A percentile compares a stretch with the other conserved stretches of the same genome.
Evolutionary conservation across 2,113 vertebrate species (phyloP).

Genomic region (Phrynosoma platyrhinos): DNA sequence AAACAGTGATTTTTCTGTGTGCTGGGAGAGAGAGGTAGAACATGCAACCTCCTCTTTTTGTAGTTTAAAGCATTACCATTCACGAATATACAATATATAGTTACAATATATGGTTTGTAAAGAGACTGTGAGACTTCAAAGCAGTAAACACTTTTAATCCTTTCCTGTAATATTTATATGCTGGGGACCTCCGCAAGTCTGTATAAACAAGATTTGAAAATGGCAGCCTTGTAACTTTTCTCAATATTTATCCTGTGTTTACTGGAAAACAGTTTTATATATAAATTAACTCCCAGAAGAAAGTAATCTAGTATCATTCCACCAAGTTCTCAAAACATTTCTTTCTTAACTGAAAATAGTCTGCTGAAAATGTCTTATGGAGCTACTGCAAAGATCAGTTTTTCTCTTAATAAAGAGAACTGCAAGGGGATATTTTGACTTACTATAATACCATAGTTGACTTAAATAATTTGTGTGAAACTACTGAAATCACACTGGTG

Average conservation of each 20-base stretch:
- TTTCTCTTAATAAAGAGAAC: background rate
- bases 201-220: background rate
- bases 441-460: background rate
- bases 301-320: conserved; percentile 3
- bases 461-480: background rate
- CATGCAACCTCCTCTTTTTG: background rate
- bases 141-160: conserved; percentile 1
- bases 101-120: background rate
- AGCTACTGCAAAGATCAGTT: background rate
- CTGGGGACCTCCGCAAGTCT: conserved; percentile 8
- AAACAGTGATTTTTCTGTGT: background rate
- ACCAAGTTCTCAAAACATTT: background rate
- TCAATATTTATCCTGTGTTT: conserved; percentile 15
- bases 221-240: background rate
- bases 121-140: background rate
- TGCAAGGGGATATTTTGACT: background rate
- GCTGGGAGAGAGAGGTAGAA: background rate
- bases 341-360: background rate
- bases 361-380: conserved; percentile 1
- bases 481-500: background rate
- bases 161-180: conserved; percentile 26
- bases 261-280: background rate
- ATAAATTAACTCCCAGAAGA: background rate
- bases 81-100: background rate
- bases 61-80: conserved; percentile 16